phyloP scores from a whole-genome alignment of 2,797 vertebrate genomes.

The Notoglanidium macrostoma region DNA sequence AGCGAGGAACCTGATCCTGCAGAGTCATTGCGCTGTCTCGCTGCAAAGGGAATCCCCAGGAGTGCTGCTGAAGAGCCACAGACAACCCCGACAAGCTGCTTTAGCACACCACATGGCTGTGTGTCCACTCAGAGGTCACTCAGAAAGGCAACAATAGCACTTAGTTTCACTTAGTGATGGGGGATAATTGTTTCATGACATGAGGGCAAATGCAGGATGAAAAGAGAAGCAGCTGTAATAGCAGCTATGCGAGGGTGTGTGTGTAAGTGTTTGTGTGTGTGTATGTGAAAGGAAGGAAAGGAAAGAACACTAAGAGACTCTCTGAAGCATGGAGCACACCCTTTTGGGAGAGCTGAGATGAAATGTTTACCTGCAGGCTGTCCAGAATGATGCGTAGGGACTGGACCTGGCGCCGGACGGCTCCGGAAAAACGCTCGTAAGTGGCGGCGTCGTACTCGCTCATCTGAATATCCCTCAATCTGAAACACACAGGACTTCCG shows the following conservation, averaged over 20 bases:
- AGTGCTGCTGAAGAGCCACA: slow-evolving; percentile 9
- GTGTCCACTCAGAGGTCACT: slow-evolving; percentile 33
- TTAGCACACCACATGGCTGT: slow-evolving; percentile 2
- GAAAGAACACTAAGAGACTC: slow-evolving; percentile 30
- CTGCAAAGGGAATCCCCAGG: slow-evolving; percentile 42
- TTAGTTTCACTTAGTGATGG: not conserved
- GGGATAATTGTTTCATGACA: slow-evolving; percentile 19
- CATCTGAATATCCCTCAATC: slow-evolving; percentile 93
- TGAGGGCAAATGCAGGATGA: not conserved
- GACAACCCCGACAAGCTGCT: not conserved
- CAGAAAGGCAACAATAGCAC: slow-evolving; percentile 12
- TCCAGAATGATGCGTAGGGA: slow-evolving; percentile 92
- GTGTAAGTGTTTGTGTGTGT: not conserved
- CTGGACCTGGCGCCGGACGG: slow-evolving; percentile 90
- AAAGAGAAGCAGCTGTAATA: slow-evolving; percentile 21
- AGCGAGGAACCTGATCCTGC: slow-evolving; percentile 42
- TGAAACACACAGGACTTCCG: slow-evolving; percentile 59
- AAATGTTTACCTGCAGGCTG: slow-evolving; percentile 85
- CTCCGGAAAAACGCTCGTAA: slow-evolving; percentile 88
- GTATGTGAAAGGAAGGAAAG: slow-evolving; percentile 34
- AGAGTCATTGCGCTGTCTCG: slow-evolving; percentile 9
- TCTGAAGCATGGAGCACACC: not conserved
- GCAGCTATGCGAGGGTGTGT: not conserved
- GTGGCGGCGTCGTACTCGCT: slow-evolving; percentile 89
- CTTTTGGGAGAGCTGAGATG: not conserved